A percentile compares a stretch with the other conserved stretches of the same genome.
Evolutionary conservation across 2,113 vertebrate species (phyloP).

Genomic region (Ancistrus triradiatus): DNA sequence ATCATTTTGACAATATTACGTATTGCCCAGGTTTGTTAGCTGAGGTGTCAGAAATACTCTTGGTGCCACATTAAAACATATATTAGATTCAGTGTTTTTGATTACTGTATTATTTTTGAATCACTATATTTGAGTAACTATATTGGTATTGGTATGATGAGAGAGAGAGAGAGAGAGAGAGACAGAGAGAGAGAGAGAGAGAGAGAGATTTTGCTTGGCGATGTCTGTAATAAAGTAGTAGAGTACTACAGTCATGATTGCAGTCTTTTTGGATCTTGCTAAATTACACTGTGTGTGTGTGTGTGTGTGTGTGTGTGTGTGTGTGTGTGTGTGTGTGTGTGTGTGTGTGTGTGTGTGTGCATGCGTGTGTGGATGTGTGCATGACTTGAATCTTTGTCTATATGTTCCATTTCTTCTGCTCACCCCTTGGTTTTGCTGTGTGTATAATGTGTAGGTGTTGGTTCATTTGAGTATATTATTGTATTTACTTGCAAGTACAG

Average conservation of each 20-base stretch:
- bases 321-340: constrained; percentile 30
- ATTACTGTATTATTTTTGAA: too few relatives aligned
- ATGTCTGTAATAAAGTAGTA: constrained; percentile 34
- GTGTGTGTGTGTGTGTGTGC: too few relatives aligned
- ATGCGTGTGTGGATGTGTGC: too few relatives aligned
- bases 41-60: too few relatives aligned
- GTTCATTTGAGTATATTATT: background rate
- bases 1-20: too few relatives aligned
- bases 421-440: background rate
- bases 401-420: background rate
- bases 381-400: background rate
- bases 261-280: constrained; percentile 34
- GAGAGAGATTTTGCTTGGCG: constrained; percentile 4
- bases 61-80: too few relatives aligned
- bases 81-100: too few relatives aligned
- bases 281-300: constrained; percentile 40
- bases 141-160: too few relatives aligned
- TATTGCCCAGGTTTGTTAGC: too few relatives aligned
- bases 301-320: constrained; percentile 20
- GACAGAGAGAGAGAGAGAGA: background rate
- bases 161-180: constrained; percentile 5
- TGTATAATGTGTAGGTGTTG: constrained; percentile 18
- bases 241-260: constrained; percentile 18
- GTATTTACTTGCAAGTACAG: background rate
- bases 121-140: too few relatives aligned